Evolutionary conservation across 2,888 invertebrate species (phyloP).

Genomic region (Nomada goodeniana): DNA sequence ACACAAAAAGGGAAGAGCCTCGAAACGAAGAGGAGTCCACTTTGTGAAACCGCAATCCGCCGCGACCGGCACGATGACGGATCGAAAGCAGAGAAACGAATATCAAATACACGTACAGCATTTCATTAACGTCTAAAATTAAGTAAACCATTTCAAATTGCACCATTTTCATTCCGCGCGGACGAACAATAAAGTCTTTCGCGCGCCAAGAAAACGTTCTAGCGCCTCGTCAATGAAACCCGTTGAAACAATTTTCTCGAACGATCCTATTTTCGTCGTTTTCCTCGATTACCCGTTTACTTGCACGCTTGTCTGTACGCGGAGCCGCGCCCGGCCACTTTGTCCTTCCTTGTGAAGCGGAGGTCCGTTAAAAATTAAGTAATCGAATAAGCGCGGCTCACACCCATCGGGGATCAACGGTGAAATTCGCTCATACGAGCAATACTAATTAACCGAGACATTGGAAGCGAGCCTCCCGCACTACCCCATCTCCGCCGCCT

Average conservation of each 20-base stretch:
- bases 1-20: no score
- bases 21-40: no score
- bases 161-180: neutral
- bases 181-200: no score
- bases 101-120: no score
- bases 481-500: slow-evolving; percentile 47
- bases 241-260: neutral
- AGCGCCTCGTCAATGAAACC: neutral
- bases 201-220: no score
- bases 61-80: no score
- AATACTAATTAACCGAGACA: slow-evolving; percentile 73
- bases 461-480: slow-evolving; percentile 72
- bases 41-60: no score
- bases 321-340: slow-evolving; percentile 24
- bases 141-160: no score
- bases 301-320: slow-evolving; percentile 12
- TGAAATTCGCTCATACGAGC: slow-evolving; percentile 68
- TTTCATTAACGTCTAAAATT: no score
- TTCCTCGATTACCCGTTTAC: slow-evolving; percentile 14
- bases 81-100: no score
- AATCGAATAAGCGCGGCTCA: slow-evolving; percentile 59
- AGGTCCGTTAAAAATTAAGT: slow-evolving; percentile 57
- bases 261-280: neutral
- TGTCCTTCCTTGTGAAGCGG: slow-evolving; percentile 49
- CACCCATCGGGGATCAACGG: slow-evolving; percentile 61